phyloP scores from a whole-genome alignment of 2,888 invertebrate species.

The Chrysolina haemoptera region DNA sequence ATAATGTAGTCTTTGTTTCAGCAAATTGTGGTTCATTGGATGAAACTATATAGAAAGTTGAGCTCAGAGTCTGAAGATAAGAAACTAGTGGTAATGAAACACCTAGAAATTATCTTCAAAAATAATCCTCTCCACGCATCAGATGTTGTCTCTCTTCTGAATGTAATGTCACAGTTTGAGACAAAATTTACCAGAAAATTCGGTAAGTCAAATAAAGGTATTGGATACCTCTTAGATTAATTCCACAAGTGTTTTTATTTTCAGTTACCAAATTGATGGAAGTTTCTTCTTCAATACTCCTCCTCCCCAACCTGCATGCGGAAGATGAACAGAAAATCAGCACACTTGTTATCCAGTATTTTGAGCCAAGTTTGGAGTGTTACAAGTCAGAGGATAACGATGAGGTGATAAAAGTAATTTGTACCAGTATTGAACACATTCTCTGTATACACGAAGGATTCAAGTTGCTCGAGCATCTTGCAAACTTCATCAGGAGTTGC shows the following conservation, averaged over 20 bases:
- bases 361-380: slow-evolving; percentile 46
- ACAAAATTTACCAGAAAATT: slow-evolving; percentile 42
- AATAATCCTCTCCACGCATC: slow-evolving; percentile 54
- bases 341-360: slow-evolving; percentile 46
- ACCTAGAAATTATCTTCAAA: slow-evolving; percentile 51
- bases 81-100: slow-evolving; percentile 51
- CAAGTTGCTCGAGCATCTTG: slow-evolving; percentile 47
- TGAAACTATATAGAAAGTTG: slow-evolving; percentile 46
- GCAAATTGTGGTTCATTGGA: slow-evolving; percentile 48
- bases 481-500: slow-evolving; percentile 39
- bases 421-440: slow-evolving; percentile 53
- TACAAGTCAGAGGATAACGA: slow-evolving; percentile 46
- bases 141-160: slow-evolving; percentile 50
- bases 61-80: slow-evolving; percentile 47
- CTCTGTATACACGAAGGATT: slow-evolving; percentile 52
- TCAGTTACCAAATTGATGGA: slow-evolving; percentile 52
- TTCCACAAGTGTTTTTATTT: slow-evolving; percentile 36
- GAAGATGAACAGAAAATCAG: slow-evolving; percentile 48
- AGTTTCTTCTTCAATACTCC: slow-evolving; percentile 43
- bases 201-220: slow-evolving; percentile 31
- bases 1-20: slow-evolving; percentile 37
- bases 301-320: slow-evolving; percentile 45
- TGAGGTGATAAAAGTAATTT: slow-evolving; percentile 50
- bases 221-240: not conserved
- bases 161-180: slow-evolving; percentile 48